phyloP scores from a whole-genome alignment of 1,140 invertebrate genomes.

The Drosophila asahinai region DNA sequence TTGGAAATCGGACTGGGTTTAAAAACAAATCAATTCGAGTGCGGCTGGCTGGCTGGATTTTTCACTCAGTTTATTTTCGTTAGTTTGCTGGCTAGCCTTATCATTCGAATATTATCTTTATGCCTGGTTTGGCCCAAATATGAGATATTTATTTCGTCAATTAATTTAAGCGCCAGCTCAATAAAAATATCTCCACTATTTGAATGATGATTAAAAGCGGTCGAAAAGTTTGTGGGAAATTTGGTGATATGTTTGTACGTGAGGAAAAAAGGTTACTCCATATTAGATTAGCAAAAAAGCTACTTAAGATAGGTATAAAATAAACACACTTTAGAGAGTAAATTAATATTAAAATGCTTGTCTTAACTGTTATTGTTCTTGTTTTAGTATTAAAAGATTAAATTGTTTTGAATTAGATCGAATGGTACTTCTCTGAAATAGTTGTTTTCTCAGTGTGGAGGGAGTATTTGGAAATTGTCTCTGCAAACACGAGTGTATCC shows the following conservation, averaged over 20 bases:
- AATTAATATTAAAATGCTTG: too few relatives aligned
- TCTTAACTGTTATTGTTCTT: too few relatives aligned
- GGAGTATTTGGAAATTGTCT: constrained; percentile 30
- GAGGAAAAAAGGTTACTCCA: neutral
- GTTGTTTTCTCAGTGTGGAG: neutral
- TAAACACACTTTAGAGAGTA: too few relatives aligned
- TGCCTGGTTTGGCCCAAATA: constrained; percentile 35
- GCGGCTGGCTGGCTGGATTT: constrained; percentile 3
- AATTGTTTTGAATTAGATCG: too few relatives aligned
- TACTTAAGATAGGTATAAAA: too few relatives aligned
- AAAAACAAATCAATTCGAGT: constrained; percentile 16
- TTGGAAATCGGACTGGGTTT: constrained; percentile 6
- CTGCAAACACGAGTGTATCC: constrained; percentile 18
- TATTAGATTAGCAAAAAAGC: neutral
- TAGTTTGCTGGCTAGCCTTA: constrained; percentile 30
- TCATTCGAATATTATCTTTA: constrained; percentile 52
- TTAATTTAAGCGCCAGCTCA: constrained; percentile 58
- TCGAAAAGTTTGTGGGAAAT: neutral
- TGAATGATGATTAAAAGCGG: neutral
- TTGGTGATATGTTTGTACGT: neutral
- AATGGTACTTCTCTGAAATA: too few relatives aligned
- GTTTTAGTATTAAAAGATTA: too few relatives aligned
- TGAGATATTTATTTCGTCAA: constrained; percentile 49
- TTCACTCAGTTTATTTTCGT: constrained; percentile 16
- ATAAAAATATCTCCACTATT: constrained; percentile 32